Conservation (phyloP, 2,888 invertebrate genomes). For the Trichogramma evanescens region DNA sequence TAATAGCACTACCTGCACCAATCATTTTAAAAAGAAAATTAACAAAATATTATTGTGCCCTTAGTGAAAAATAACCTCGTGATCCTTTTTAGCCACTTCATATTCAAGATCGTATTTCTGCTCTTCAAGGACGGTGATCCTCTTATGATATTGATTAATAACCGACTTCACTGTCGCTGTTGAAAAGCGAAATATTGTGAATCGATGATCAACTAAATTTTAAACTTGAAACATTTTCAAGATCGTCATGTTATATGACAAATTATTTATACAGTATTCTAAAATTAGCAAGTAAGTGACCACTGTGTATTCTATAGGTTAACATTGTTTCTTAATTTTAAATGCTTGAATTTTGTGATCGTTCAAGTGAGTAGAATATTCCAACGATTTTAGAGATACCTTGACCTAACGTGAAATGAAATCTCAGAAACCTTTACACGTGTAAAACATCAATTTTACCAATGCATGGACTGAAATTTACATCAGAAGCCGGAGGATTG, state of each 20-base stretch:
- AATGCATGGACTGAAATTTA: too few relatives aligned
- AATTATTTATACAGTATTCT: background rate
- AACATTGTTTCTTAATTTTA: too few relatives aligned
- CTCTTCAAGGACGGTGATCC: slow-evolving; percentile 75
- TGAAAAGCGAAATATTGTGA: slow-evolving; percentile 33
- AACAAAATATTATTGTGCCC: background rate
- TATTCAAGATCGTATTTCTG: slow-evolving; percentile 97
- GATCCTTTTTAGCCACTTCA: slow-evolving; percentile 90
- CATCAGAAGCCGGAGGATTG: too few relatives aligned
- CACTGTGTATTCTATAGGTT: too few relatives aligned
- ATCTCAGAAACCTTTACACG: too few relatives aligned
- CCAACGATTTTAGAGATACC: too few relatives aligned
- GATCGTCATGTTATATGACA: background rate
- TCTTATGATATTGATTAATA: slow-evolving; percentile 73
- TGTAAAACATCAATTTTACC: too few relatives aligned
- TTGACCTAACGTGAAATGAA: too few relatives aligned
- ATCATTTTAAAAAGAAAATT: slow-evolving; percentile 4
- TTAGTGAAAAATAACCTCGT: slow-evolving; percentile 63
- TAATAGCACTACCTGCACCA: slow-evolving; percentile 25
- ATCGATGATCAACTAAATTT: background rate
- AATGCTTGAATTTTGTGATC: too few relatives aligned
- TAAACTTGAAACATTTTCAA: background rate
- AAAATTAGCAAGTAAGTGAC: background rate
- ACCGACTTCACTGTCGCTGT: slow-evolving; percentile 62
- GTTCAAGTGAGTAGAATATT: too few relatives aligned